Conservation (phyloP, 2,113 vertebrate species). For the Oncorhynchus nerka region DNA sequence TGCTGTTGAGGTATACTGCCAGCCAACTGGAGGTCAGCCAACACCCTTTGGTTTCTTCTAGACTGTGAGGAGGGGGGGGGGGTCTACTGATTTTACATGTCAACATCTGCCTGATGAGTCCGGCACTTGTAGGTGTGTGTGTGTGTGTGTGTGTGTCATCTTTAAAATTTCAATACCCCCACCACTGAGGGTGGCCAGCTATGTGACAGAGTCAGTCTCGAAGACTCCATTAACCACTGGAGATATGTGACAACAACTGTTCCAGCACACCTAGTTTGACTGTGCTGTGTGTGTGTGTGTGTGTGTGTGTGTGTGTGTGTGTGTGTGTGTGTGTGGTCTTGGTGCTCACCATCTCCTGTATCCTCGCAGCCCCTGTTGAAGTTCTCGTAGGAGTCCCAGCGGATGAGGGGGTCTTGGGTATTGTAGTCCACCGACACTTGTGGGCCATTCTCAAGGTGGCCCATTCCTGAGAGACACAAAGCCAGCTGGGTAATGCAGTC, state of each 20-base stretch:
- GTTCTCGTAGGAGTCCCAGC: constrained; percentile 94
- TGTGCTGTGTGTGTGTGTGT: constrained; percentile 14
- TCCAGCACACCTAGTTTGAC: constrained; percentile 7
- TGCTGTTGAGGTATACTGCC: too few relatives aligned
- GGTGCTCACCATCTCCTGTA: constrained; percentile 71
- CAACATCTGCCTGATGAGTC: too few relatives aligned
- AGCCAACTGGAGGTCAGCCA: too few relatives aligned
- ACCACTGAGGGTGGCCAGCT: neutral
- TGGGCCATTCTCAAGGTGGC: constrained; percentile 91
- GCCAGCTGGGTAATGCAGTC: constrained; percentile 7
- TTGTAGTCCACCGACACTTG: constrained; percentile 95
- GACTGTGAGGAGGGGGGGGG: too few relatives aligned
- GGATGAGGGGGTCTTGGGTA: constrained; percentile 90
- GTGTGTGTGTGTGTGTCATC: too few relatives aligned
- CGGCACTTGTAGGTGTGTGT: too few relatives aligned
- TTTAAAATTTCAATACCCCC: too few relatives aligned
- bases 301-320: neutral
- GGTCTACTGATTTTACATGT: too few relatives aligned
- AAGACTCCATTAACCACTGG: constrained; percentile 5
- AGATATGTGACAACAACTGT: constrained; percentile 10
- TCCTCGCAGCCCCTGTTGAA: constrained; percentile 82
- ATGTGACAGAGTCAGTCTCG: neutral
- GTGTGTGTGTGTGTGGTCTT: neutral
- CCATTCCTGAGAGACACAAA: constrained; percentile 76
- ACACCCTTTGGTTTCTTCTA: too few relatives aligned